Conservation (phyloP, 2,797 vertebrate genomes). For the Salarias fasciatus region DNA sequence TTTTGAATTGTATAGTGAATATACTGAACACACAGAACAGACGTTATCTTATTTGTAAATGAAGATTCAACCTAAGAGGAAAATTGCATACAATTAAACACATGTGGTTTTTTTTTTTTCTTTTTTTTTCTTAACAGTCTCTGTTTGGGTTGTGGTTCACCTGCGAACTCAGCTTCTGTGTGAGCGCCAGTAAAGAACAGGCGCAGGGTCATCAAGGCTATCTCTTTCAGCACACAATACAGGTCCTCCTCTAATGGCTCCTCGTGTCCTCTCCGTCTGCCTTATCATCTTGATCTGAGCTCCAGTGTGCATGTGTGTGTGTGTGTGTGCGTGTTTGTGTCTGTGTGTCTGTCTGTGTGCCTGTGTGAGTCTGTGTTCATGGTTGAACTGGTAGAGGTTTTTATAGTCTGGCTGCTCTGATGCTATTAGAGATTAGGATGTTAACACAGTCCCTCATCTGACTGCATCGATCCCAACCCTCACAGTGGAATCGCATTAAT, state of each 20-base stretch:
- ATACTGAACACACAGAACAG: no score
- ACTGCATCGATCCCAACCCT: conserved; percentile 71
- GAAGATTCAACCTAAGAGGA: no score
- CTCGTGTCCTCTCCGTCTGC: conserved; percentile 47
- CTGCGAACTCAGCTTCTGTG: neutral
- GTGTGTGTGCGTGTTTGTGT: conserved; percentile 18
- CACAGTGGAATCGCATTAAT: conserved; percentile 69
- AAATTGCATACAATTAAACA: neutral
- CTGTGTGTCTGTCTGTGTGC: no score
- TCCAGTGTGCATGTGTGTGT: conserved; percentile 15
- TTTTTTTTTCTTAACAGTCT: neutral
- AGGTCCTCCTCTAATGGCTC: conserved; percentile 61
- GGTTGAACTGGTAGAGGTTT: conserved; percentile 61
- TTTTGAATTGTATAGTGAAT: no score
- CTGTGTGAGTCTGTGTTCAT: conserved; percentile 31
- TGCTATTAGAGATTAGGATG: conserved; percentile 80
- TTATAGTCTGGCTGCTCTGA: conserved; percentile 71
- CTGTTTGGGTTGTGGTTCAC: neutral
- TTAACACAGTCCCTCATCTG: conserved; percentile 77
- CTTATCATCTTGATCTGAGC: conserved; percentile 65
- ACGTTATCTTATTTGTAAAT: no score
- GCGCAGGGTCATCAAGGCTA: conserved; percentile 50
- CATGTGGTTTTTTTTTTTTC: no score
- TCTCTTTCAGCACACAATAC: conserved; percentile 55
- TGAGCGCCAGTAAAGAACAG: conserved; percentile 13